Base-by-base conservation (phyloP, 2,888 invertebrate genomes). In the Agonum fuliginosum region DNA sequence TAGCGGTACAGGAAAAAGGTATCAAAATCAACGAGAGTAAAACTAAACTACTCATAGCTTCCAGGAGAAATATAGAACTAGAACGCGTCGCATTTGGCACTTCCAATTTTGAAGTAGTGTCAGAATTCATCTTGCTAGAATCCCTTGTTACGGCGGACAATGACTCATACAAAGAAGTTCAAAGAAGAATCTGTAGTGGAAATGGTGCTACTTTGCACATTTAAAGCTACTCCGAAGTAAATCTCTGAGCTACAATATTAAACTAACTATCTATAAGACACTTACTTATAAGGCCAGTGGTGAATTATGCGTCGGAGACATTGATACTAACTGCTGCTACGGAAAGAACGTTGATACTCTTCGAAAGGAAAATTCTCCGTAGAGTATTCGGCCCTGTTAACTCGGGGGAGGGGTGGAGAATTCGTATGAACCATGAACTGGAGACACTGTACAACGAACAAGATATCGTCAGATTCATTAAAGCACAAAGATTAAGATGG, bases 201-300 rank as follows among this genome's bases (percentile, higher is more conserved):
- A 30, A 58, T 17, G 27, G 27, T 58, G 58, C 58, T 58, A 58
- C 58, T 58, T 27, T 22, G 30, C 58, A 12, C 27, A 30, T 22
- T 5, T 30, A 27, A 58, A 51, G 8, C 5, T 51, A 12, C 6
- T 51, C 5, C 19, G 51, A 5, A 51, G 51, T 22, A n/a, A n/a
- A n/a, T n/a, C n/a, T n/a, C n/a, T n/a, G n/a, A n/a, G n/a, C n/a
- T n/a, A n/a, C n/a, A 51, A 10, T 12, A 22, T 22, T 24, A 51
- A 51, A 22, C 14, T 51, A 12, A 51, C 19, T 20, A 20, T 51
- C 1, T 51, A 51, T 22, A 51, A 51, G n/a, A 51, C 51, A 5
- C 1, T 51, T n/a, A n/a, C n/a, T n/a, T 3, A 51, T 51, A 10
- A 19, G 5, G n/a, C 24, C 51, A 17, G 19, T 51, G 8, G 3